Base-by-base conservation (phyloP, 1,140 invertebrate species). In the Drosophila ercepeae region DNA sequence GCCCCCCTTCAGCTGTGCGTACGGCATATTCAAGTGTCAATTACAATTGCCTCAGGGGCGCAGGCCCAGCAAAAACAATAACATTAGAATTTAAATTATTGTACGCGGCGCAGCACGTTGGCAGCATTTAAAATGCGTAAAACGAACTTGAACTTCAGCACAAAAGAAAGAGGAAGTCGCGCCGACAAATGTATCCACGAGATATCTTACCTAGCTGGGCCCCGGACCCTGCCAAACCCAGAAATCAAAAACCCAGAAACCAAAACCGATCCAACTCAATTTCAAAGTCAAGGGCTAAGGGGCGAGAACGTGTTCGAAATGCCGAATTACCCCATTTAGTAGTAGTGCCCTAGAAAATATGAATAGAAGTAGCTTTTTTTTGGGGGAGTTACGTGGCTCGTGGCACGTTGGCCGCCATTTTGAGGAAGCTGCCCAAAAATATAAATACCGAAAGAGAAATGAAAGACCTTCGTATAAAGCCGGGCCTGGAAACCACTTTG, bases 231-330 rank as follows among this genome's bases (percentile, higher is more conserved):
- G 16, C 6, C n/a, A 44, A 16, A 51, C 16, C 32, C 29, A 7
- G 11, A 60, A 18, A 65, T 32, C 58, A 14, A 32, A 50, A 42
- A n/a, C 1, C 11, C 25, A 3, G 29, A 61, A 44, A 23, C 19
- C 34, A 25, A 45, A 25, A 3, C 44, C 59, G 39, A 63, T 19
- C 36, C 63, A 75, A 54, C 67, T 44, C 49, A 14, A 52, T 36
- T 71, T 70, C 53, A 88, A 82, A 82, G 74, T 81, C 82, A 88
- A 88, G 82, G 82, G 82, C 78, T 78, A 55, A 75, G 86, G 74
- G 69, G 71, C 60, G 67, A 25, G 42, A 70, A 88, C 81, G 82
- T 86, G 81, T 63, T 44, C 8, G 16, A 54, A 59, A 77, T 86
- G 23, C 63, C 32, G 3, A 67, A 65, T 27, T 53, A 65, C 59